phyloP scores from a whole-genome alignment of 2,797 vertebrate species.

The Scolopax bukidnonensis region DNA sequence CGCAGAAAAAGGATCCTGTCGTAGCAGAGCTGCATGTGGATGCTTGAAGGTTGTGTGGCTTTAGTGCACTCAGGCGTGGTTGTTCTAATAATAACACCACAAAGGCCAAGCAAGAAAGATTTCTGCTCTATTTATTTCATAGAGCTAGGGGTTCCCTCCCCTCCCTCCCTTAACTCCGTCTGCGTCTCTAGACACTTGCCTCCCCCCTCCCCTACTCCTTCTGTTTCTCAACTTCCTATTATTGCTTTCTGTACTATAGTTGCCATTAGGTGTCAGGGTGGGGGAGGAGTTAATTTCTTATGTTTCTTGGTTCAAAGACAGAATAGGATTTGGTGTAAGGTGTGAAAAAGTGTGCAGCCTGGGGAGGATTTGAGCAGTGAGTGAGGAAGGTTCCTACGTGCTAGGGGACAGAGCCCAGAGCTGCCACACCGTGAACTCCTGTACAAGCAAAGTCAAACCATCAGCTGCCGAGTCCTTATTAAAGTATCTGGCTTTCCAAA shows the following conservation, averaged over 20 bases:
- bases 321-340: background rate
- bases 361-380: background rate
- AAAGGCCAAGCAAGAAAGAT: conserved; percentile 73
- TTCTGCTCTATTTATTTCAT: conserved; percentile 77
- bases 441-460: background rate
- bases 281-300: background rate
- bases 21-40: conserved; percentile 21
- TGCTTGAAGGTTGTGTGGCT: conserved; percentile 62
- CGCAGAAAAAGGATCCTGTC: conserved; percentile 1
- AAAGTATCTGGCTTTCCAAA: background rate
- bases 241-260: background rate
- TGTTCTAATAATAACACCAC: conserved; percentile 76
- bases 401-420: background rate
- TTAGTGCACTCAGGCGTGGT: conserved; percentile 61
- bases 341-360: background rate
- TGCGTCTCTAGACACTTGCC: conserved; percentile 38
- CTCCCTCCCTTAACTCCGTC: background rate
- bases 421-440: background rate
- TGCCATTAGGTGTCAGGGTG: background rate
- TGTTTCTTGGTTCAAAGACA: background rate
- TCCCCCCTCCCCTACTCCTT: background rate
- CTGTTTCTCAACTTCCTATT: background rate
- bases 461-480: background rate
- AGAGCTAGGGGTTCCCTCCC: conserved; percentile 34
- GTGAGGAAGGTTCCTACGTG: background rate